Evolutionary conservation across 2,113 vertebrate species (phyloP), one percentile per base, ranked within the genome.

Genomic region (Saguinus imperator): DNA sequence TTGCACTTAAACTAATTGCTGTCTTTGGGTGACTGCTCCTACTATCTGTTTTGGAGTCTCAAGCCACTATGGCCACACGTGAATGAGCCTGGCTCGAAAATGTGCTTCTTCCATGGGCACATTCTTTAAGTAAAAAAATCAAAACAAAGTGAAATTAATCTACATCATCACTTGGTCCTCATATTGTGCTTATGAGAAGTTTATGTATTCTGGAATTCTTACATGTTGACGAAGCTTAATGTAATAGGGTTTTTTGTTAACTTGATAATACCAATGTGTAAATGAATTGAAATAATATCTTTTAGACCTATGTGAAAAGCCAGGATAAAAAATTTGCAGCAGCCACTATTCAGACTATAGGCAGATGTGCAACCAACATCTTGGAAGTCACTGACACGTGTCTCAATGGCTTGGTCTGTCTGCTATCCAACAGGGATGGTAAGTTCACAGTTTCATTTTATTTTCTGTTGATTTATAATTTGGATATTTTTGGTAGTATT

Each of bases 351-450:
- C 99, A 99, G 96, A 99, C 99, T 27, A 99, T 99, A 50, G 99
- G 99, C 97, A 98, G 99, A 94, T 99, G 99, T 4, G 99, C 99
- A 61, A 99, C 99, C 58, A 99, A 99, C 98, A 99, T 99, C 98
- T 97, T 98, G 0, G 99, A 99, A 98, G 99, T 99, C 97, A 99
- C 99, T 0, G 99, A 99, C 97, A 99, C 99, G 0, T 99, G 99
- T 95, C 99, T 99, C 35, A 99, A 98, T 0, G 99, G 99, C 23
- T 98, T 99, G 0, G 99, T 99, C 13, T 99, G 99, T 94, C 98
- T 99, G 93, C 99, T 99, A 29, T 99, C 99, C 97, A 99, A 99
- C 98, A 99, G 99, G 98, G 99, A 99, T 88, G 99, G 99, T 99
- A 98, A 99, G 98, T 82, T 97, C 18, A 96, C 40, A 92, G 2